Evolutionary conservation across 2,113 vertebrate species (phyloP), one percentile per base, ranked within the genome.

Genomic region (Ptilonorhynchus violaceus): DNA sequence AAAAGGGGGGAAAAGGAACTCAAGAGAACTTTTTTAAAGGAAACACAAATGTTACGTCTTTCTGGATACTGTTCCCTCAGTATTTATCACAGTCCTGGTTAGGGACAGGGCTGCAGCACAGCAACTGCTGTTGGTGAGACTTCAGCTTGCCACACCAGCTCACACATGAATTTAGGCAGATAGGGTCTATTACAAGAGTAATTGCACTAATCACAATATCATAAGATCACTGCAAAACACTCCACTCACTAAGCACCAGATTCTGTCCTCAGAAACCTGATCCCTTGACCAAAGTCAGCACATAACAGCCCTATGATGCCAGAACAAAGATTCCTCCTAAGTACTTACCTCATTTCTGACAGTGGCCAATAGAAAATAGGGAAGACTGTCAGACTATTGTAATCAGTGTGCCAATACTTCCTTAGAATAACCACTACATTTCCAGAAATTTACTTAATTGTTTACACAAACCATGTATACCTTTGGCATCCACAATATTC

Each of bases 91-190:
- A 72, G 52, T 13, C 27, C 31, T 13, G 33, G 15, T 28, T 10
- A 74, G 44, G 25, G 41, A 35, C 63, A 67, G 19, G 39, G 35
- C 56, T 85, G 68, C 52, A 91, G 47, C 35, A 52, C 5, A 74
- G 19, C 22, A 30, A 9, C 19, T 18, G 13, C 46, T 64, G 24
- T n/a, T 10, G 41, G 35, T 11, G 39, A 89, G 30, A 52, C 13
- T 70, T 37, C 23, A 75, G 35, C 42, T 69, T 67, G 42, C 39
- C 55, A 77, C 46, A 75, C 3, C 58, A 85, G 53, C 47, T 70
- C 47, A 35, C 33, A 37, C 0, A 1, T 1, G 10, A 72, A 70
- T 5, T 42, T 18, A 78, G 44, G 47, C 3, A 5, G 64, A 60
- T 22, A 25, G 28, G 21, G 41, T 20, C 44, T 49, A 16, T 14